Evolutionary conservation across 1,140 invertebrate species (phyloP).

Genomic region (Anoplolepis gracilipes): DNA sequence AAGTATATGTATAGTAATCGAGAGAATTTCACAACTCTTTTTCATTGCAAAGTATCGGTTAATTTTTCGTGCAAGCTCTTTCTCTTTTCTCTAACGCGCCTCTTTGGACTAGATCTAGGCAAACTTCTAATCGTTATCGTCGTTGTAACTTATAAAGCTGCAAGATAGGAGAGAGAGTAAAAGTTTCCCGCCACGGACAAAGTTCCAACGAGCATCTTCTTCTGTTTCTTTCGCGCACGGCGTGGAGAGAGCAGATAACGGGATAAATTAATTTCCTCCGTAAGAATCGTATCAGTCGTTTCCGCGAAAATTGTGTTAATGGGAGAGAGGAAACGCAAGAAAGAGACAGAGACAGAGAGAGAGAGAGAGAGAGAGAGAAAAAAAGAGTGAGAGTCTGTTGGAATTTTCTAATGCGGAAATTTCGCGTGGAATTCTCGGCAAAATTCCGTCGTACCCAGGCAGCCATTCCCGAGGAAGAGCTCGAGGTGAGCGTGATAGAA

Average conservation of each 20-base stretch:
- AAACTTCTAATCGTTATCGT: conserved; percentile 45
- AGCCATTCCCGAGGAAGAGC: conserved; percentile 91
- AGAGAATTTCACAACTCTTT: background rate
- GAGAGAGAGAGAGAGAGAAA: background rate
- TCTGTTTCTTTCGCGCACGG: conserved; percentile 11
- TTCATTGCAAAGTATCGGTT: background rate
- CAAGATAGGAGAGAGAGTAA: conserved; percentile 14
- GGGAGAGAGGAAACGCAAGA: background rate
- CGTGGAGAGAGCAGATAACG: background rate
- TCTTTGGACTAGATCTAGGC: background rate
- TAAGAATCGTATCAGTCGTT: background rate
- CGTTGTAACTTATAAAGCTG: conserved; percentile 18
- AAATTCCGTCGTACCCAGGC: conserved; percentile 86
- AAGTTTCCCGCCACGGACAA: conserved; percentile 18
- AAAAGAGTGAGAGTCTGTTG: background rate
- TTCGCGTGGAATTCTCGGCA: background rate
- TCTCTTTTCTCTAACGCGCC: background rate
- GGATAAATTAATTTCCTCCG: conserved; percentile 20
- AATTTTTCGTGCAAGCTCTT: background rate
- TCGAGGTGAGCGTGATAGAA: conserved; percentile 92
- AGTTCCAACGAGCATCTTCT: conserved; percentile 14
- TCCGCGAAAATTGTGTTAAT: background rate
- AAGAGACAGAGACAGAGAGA: background rate
- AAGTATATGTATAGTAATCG: no score
- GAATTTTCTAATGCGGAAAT: background rate